Conservation (phyloP, 23 tunicate species). For the Oikopleura vanhoeffeni region DNA sequence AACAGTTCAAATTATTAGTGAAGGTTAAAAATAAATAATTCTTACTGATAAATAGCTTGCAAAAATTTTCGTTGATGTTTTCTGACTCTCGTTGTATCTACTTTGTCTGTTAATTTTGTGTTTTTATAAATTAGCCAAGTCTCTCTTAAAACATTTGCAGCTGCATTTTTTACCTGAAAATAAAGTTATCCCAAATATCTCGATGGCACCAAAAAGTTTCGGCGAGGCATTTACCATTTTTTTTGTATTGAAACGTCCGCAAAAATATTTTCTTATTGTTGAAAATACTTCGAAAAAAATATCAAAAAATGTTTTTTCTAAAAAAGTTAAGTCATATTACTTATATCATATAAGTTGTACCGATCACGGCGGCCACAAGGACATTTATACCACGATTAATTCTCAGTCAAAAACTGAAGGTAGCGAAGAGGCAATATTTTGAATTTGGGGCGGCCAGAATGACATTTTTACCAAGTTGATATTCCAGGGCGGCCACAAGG, state of each 20-base stretch:
- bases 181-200: slow-evolving; percentile 4
- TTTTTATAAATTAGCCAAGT: slow-evolving; percentile 93
- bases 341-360: too few relatives aligned
- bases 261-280: neutral
- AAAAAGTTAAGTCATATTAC: too few relatives aligned
- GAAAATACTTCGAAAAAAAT: neutral
- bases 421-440: too few relatives aligned
- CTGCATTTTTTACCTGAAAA: slow-evolving; percentile 84
- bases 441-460: too few relatives aligned
- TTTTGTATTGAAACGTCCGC: neutral
- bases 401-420: neutral
- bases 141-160: slow-evolving; percentile 92
- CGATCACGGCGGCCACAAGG: too few relatives aligned
- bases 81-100: slow-evolving; percentile 44
- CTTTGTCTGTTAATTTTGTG: slow-evolving; percentile 46
- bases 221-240: neutral
- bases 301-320: too few relatives aligned
- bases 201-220: neutral
- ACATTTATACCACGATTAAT: too few relatives aligned
- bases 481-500: too few relatives aligned
- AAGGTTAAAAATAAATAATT: neutral
- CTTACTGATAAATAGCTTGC: slow-evolving; percentile 92
- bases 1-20: neutral
- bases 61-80: slow-evolving; percentile 88
- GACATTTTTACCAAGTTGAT: too few relatives aligned